These are phyloP conservation scores for Melanostigma gelatinosum DNA, from an alignment of 2,113 vertebrate species.

Conservation along the genomic window DNA sequence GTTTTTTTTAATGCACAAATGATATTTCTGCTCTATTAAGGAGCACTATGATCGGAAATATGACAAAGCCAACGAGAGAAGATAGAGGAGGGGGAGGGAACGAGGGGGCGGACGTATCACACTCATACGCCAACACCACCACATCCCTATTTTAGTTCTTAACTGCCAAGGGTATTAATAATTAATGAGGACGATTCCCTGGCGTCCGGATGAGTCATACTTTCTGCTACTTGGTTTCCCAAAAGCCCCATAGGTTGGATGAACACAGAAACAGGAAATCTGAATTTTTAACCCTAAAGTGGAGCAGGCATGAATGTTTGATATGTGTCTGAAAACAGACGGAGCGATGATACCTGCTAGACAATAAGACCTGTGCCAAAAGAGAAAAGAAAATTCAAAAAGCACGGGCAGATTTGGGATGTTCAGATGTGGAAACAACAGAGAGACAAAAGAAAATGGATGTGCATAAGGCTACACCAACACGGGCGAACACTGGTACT, in stretches of 20 bases:
- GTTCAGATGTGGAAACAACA: background rate
- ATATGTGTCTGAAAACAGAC: slow-evolving; percentile 47
- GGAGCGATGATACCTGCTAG: slow-evolving; percentile 5
- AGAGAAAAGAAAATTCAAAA: background rate
- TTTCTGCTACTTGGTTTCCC: slow-evolving; percentile 65
- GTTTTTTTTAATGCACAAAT: slow-evolving; percentile 6
- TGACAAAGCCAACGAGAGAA: background rate
- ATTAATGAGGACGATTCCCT: slow-evolving; percentile 77
- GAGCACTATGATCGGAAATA: background rate
- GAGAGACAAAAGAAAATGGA: background rate
- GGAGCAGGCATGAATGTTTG: slow-evolving; percentile 60
- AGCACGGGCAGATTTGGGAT: background rate
- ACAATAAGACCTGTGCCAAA: background rate
- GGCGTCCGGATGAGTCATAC: slow-evolving; percentile 73
- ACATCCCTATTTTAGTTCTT: slow-evolving; percentile 67
- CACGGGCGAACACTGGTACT: background rate
- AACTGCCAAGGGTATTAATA: slow-evolving; percentile 70
- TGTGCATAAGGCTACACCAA: background rate
- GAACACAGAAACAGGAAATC: slow-evolving; percentile 51
- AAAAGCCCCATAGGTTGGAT: slow-evolving; percentile 70
- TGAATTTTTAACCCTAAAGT: slow-evolving; percentile 64
- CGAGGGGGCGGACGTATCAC: slow-evolving; percentile 47
- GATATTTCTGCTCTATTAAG: slow-evolving; percentile 18
- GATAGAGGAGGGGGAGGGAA: slow-evolving; percentile 1
- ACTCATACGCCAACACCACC: slow-evolving; percentile 21